Evolutionary conservation across 2,888 invertebrate genomes (phyloP).

Genomic region (Allolobophora icterica): DNA sequence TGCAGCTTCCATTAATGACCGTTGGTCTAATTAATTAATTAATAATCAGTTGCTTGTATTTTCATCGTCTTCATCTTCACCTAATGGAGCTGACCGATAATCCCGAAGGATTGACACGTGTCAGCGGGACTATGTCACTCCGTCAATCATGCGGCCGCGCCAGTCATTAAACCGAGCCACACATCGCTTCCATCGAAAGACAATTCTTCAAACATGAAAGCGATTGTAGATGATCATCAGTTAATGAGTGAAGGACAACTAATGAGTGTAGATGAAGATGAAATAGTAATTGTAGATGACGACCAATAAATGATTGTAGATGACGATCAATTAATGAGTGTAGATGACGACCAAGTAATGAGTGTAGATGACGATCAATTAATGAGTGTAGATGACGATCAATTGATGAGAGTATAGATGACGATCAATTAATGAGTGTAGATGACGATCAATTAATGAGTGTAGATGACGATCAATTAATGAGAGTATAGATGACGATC

Average conservation of each 20-base stretch:
- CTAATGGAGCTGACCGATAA: not conserved
- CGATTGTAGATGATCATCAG: not conserved
- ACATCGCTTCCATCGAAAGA: not conserved
- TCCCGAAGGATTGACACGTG: constrained; percentile 10
- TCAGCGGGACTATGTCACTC: not conserved
- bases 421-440: too few relatives aligned
- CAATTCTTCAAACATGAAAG: not conserved
- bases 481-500: not conserved
- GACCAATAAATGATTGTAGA: too few relatives aligned
- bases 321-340: too few relatives aligned
- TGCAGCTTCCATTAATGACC: not conserved
- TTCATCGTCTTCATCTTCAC: not conserved
- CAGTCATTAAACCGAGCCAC: not conserved
- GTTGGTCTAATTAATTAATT: not conserved
- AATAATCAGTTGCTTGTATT: not conserved
- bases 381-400: too few relatives aligned
- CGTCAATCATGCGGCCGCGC: not conserved
- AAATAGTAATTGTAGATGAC: too few relatives aligned
- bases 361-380: too few relatives aligned
- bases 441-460: too few relatives aligned
- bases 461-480: too few relatives aligned
- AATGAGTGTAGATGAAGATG: too few relatives aligned
- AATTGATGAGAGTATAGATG: too few relatives aligned
- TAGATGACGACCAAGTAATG: too few relatives aligned
- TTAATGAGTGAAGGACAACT: not conserved